These are phyloP conservation scores for Phymastichus coffea DNA, from an alignment of 1,140 invertebrate species.

Conservation along the genomic window DNA sequence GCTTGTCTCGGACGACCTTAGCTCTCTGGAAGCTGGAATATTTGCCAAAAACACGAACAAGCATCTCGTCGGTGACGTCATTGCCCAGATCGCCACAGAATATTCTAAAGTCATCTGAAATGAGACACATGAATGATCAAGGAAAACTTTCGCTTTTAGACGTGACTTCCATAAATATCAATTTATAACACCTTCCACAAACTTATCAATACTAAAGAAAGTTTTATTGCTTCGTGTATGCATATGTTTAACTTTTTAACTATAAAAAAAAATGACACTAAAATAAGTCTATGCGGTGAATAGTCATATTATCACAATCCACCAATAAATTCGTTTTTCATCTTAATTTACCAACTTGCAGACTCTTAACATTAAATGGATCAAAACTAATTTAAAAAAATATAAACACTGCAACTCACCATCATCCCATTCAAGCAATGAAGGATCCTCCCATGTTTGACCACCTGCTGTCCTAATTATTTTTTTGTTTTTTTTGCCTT, in stretches of 20 bases:
- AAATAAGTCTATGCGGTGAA: neutral
- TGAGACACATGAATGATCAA: conserved; percentile 18
- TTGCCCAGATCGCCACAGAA: conserved; percentile 99
- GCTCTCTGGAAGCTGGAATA: conserved; percentile 94
- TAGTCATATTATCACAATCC: neutral
- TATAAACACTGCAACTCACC: no score
- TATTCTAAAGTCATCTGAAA: conserved; percentile 91
- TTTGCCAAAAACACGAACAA: conserved; percentile 91
- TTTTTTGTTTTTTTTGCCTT: conserved; percentile 71
- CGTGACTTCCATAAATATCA: no score
- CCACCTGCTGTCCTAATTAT: conserved; percentile 88
- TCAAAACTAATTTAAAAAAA: no score
- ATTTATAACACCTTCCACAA: no score
- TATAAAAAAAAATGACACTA: no score
- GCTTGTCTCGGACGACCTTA: conserved; percentile 93
- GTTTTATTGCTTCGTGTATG: no score
- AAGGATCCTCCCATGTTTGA: conserved; percentile 90
- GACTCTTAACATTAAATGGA: conserved; percentile 10
- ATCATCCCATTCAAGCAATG: conserved; percentile 88
- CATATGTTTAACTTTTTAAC: no score
- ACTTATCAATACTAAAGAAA: no score
- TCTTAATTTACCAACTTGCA: no score
- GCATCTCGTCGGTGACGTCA: conserved; percentile 96
- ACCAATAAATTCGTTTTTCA: no score
- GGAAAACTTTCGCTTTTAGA: no score